These are phyloP conservation scores for Heliocidaris erythrogramma DNA, from an alignment of 35 echinoderm and acorn worm species.

Conservation along the genomic window DNA sequence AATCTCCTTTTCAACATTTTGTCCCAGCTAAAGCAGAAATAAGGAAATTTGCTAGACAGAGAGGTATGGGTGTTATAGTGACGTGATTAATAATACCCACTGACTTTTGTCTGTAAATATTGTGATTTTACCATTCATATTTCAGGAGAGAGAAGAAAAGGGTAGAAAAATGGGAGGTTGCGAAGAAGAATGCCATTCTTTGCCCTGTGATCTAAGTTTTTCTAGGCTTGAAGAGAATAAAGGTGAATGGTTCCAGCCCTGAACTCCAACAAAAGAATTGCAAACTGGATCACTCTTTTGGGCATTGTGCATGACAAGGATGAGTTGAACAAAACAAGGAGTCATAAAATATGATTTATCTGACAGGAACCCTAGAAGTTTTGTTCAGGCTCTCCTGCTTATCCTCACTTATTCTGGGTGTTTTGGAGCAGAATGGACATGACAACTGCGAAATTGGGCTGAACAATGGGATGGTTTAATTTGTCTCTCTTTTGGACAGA, in stretches of 20 bases:
- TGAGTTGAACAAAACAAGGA: not conserved
- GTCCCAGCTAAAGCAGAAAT: not conserved
- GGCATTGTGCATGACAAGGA: not conserved
- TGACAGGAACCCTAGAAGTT: not conserved
- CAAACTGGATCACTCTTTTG: not conserved
- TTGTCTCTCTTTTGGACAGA: not conserved
- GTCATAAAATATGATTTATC: constrained; percentile 6
- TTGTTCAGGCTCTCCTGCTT: not conserved
- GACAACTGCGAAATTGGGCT: not conserved
- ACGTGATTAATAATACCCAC: not conserved
- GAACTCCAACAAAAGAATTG: not conserved
- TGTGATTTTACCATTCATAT: not conserved
- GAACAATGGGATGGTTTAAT: not conserved
- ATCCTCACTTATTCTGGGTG: not conserved
- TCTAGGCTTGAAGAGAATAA: not conserved
- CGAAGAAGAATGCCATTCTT: not conserved
- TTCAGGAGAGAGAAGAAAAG: not conserved
- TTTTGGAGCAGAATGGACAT: not conserved
- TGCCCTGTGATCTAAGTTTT: not conserved
- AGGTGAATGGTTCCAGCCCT: not conserved
- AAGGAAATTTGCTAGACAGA: not conserved
- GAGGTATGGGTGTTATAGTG: not conserved
- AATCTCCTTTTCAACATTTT: no score
- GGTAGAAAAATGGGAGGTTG: not conserved
- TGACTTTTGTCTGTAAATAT: not conserved